A percentile compares a stretch with the other conserved stretches of the same genome.
Conservation (phyloP, 2,113 vertebrate species). For the Picathartes gymnocephalus region DNA sequence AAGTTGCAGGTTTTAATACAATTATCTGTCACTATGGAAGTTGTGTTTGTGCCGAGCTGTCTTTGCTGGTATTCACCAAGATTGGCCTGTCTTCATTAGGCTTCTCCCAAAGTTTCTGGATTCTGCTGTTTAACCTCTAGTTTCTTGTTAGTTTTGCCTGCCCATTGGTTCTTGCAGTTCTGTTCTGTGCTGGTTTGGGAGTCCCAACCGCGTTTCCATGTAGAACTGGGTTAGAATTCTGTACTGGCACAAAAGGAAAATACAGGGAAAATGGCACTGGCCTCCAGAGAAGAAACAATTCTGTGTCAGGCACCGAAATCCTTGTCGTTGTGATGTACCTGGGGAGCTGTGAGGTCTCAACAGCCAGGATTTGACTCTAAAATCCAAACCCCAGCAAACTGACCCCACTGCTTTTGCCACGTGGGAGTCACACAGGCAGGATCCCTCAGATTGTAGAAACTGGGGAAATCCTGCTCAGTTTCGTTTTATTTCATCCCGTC, state of each 20-base stretch:
- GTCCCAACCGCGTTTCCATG: not conserved
- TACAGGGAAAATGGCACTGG: not conserved
- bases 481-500: fast-evolving
- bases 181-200: conserved; percentile 29
- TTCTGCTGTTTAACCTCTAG: conserved; percentile 56
- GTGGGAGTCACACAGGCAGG: not conserved
- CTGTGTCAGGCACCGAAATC: not conserved
- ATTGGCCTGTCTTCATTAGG: conserved; percentile 61
- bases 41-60: conserved; percentile 77
- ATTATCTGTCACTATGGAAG: conserved; percentile 70
- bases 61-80: conserved; percentile 70
- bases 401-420: not conserved
- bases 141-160: conserved; percentile 36
- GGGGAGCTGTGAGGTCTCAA: not conserved
- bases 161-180: conserved; percentile 12
- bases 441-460: fast-evolving
- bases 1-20: conserved; percentile 67
- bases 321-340: fast-evolving
- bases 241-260: not conserved
- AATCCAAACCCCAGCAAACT: fast-evolving
- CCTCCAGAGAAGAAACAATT: not conserved
- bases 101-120: conserved; percentile 59
- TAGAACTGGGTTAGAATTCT: conserved; percentile 16
- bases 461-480: not conserved
- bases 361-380: not conserved